A percentile compares a stretch with the other conserved stretches of the same genome.
These are phyloP conservation scores for Passerina amoena DNA, from an alignment of 2,113 vertebrate genomes.

Conservation along the genomic window DNA sequence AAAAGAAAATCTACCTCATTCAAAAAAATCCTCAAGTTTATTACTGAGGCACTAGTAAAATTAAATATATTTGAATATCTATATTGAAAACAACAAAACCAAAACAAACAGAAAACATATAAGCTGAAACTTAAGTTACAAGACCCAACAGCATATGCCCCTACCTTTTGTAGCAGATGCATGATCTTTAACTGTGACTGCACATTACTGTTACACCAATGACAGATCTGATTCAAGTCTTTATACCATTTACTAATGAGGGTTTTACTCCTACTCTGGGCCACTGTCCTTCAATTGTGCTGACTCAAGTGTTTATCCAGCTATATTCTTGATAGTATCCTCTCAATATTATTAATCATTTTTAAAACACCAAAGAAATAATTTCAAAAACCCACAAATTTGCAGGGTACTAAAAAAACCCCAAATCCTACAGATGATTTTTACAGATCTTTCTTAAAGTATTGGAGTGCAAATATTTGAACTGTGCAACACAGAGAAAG, in stretches of 20 bases:
- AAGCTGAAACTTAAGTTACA: not conserved
- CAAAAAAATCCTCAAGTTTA: not conserved
- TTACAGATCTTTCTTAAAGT: not conserved
- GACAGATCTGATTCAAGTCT: not conserved
- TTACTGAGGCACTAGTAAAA: not conserved
- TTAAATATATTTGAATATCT: not conserved
- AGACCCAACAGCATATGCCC: not conserved
- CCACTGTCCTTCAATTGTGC: not conserved
- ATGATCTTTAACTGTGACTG: not conserved
- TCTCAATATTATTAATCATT: not conserved
- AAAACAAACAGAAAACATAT: not conserved
- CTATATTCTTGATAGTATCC: not conserved
- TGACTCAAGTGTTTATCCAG: not conserved
- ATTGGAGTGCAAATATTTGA: not conserved
- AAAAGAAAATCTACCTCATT: not conserved
- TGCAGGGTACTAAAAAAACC: not conserved
- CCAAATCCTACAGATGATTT: not conserved
- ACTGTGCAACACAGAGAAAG: not conserved
- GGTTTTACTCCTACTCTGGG: not conserved
- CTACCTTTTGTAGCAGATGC: not conserved
- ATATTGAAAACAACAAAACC: not conserved
- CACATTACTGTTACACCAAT: not conserved
- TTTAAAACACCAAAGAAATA: accelerated
- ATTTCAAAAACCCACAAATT: not conserved
- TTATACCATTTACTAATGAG: not conserved